Evolutionary conservation across 2,797 vertebrate genomes (phyloP), one percentile per base, ranked within the genome.

Genomic region (Linurgus olivaceus): DNA sequence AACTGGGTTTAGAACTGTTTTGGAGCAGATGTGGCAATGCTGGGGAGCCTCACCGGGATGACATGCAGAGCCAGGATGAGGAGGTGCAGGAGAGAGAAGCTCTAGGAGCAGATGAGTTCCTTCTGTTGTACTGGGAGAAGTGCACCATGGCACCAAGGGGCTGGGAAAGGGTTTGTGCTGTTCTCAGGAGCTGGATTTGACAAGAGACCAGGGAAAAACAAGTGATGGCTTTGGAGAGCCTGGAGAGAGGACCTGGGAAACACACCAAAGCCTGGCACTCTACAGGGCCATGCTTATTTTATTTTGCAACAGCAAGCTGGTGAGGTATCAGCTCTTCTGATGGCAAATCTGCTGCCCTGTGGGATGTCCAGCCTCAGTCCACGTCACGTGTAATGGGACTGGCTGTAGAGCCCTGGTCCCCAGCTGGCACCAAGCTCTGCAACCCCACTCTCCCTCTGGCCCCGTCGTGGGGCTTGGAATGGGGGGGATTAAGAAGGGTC

Each of bases 371-470:
- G 26, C 51, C 47, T 72, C 0, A 0, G 37, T 26, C 84, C 31
- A 4, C 1, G 1, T 29, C 1, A 0, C 0, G 0, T 45, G 31
- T 15, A 17, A 17, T 1, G 2, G n/a, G 23, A 20, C 26, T 47
- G 47, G 31, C 54, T 8, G 0, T 0, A 19, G 57, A 51, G 21
- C 24, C 28, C 44, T 33, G 20, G 5, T 35, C 28, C 58, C 18
- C 3, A 2, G 21, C 50, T 61, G 57, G 63, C 20, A 1, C 6
- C 0, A 1, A 73, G 42, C 57, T 45, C 67, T 3, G 1, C 21
- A 3, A 1, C 18, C 33, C 44, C 0, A 0, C 26, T 61, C 11
- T 74, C 20, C 48, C n/a, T 62, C 29, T 0, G 1, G 9, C 26
- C 31, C 54, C 4, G 0, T 1, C 9, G 11, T 7, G 2, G 44